Evolutionary conservation across 1,140 invertebrate genomes (phyloP), one percentile per base, ranked within the genome.

Genomic region (Trichogramma pretiosum): DNA sequence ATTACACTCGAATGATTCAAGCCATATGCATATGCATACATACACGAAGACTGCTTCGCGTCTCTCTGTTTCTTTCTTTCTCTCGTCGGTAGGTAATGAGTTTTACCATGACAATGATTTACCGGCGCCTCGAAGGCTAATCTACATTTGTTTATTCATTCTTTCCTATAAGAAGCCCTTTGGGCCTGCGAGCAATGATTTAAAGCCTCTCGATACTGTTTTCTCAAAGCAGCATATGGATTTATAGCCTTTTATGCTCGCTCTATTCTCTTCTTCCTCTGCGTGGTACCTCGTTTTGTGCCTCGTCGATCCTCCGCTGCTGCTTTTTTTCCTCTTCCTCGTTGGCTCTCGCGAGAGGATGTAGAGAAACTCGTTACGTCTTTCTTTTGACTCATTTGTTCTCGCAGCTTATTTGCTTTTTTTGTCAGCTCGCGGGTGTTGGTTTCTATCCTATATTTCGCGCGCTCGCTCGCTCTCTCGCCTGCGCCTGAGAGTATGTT

Each of bases 141-240:
- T 72, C 69, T 64, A 61, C 62, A 67, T 70, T 72, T 70, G 67
- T 70, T 72, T 70, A 70, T 72, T 72, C 68, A 68, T 65, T 57
- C 21, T 44, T 22, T 32, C 33, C 30, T 11, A 16, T n/a, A n/a
- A n/a, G n/a, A n/a, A n/a, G n/a, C n/a, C n/a, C 49, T 33, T 35
- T 18, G 26, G 14, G 52, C 52, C 54, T 45, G 48, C 42, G 55
- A 40, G 54, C 56, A 60, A 45, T 71, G 68, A 70, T 70, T 71
- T 71, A 71, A 22, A 57, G n/a, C n/a, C n/a, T n/a, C n/a, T n/a
- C n/a, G n/a, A n/a, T n/a, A n/a, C n/a, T n/a, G 58, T 60, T 61
- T 18, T 41, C 39, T 68, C 65, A 62, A 67, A 68, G n/a, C n/a
- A n/a, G n/a, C n/a, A n/a, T n/a, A n/a, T n/a, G 63, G 58, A 68